phyloP scores from a whole-genome alignment of 2,797 vertebrate species.

The Semaprochilodus insignis region DNA sequence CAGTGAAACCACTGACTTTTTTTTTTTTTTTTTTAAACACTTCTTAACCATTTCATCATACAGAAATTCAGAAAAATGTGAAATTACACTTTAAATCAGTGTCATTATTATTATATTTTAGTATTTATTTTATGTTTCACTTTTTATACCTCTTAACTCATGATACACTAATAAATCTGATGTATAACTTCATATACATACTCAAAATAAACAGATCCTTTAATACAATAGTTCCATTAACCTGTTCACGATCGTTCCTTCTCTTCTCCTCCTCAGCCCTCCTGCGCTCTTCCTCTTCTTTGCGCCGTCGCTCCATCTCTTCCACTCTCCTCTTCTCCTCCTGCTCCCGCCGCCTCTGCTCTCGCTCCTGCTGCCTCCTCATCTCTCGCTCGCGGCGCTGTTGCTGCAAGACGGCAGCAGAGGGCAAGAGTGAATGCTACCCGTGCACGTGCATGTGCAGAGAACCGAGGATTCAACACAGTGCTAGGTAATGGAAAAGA shows the following conservation, averaged over 20 bases:
- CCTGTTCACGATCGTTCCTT: constrained; percentile 94
- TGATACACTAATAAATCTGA: too few relatives aligned
- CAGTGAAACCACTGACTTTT: too few relatives aligned
- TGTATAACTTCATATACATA: too few relatives aligned
- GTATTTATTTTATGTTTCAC: too few relatives aligned
- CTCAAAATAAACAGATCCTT: too few relatives aligned
- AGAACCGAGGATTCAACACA: background rate
- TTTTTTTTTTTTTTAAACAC: too few relatives aligned
- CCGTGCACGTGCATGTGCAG: background rate
- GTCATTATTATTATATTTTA: too few relatives aligned
- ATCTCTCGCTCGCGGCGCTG: constrained; percentile 93
- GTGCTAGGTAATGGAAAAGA: background rate
- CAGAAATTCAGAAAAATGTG: too few relatives aligned
- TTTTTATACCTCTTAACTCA: too few relatives aligned
- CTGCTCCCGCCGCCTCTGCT: constrained; percentile 92
- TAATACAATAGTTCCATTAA: constrained; percentile 50
- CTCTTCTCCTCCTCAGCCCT: constrained; percentile 94
- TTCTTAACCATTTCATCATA: too few relatives aligned
- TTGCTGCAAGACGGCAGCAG: constrained; percentile 79
- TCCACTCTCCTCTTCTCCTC: constrained; percentile 94
- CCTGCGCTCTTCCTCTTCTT: constrained; percentile 94
- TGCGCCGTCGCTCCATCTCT: constrained; percentile 92
- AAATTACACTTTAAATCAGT: too few relatives aligned
- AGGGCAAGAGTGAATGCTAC: background rate
- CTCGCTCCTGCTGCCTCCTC: constrained; percentile 93